Base-by-base conservation (phyloP, 2,888 invertebrate species). In the Mimachlamys varia region DNA sequence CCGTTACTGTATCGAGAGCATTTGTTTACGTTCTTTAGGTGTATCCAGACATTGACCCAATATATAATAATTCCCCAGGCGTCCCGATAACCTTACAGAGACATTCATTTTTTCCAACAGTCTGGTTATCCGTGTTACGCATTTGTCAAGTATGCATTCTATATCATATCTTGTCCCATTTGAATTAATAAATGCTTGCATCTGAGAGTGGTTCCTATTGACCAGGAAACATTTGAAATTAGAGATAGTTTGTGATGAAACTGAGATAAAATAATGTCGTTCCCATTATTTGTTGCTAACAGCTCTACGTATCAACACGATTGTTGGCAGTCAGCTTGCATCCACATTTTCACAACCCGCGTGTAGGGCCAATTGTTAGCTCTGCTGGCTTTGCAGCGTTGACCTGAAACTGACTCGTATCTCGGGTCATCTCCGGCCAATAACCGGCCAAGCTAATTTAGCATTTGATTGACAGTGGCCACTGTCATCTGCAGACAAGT, bases 321-420 rank as follows among this genome's bases (percentile, higher is more conserved):
- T 58, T 2, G n/a, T 58, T 22, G n/a, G 19, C 22, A 58, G 58
- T 58, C 10, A 58, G 58, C 19, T 58, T 33, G 33, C 33, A 33
- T 76, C 27, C 76, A 33, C 33, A 33, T 12, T 76, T 33, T 27
- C 33, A 76, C 76, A 33, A 76, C 33, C 76, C 27, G 76, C 76
- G 76, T 76, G 19, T 0, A 22, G 33, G 76, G 19, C 13, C 76
- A 13, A 76, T 76, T 76, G 76, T 76, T 76, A 76, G 76, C 76
- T 76, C 27, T 76, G 27, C 27, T 27, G 22, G 76, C 7, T 27
- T 33, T 76, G 76, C 76, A 76, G 76, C 76, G 33, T 12, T 76
- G 76, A 76, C 76, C 76, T 76, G 76, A 76, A 33, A 76, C 76
- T 76, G 76, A 76, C 76, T 76, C 76, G 76, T 33, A 76, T 76